A percentile compares a stretch with the other conserved stretches of the same genome.
Evolutionary conservation across 2,888 invertebrate species (phyloP).

Genomic region (Branchellion lobata): DNA sequence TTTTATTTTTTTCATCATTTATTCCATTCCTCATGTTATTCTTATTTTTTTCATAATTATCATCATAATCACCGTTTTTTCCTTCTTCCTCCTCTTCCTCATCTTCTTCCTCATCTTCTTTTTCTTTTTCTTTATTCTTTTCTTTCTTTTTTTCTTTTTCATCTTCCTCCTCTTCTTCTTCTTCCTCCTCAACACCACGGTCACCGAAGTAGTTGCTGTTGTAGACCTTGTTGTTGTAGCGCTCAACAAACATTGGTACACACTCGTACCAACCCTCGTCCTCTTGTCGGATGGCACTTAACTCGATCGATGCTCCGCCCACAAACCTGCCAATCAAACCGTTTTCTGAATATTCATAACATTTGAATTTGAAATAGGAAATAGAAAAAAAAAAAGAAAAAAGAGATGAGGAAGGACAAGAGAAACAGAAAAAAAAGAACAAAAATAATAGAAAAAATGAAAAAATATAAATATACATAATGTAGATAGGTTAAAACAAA

Average conservation of each 20-base stretch:
- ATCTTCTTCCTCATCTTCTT: neutral
- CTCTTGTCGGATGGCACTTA: constrained; percentile 86
- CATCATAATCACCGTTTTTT: too few species aligned
- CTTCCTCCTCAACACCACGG: neutral
- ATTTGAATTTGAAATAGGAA: too few species aligned
- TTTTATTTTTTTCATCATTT: too few species aligned
- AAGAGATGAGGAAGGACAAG: too few species aligned
- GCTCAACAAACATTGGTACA: constrained; percentile 89
- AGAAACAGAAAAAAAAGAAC: too few species aligned
- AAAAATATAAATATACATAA: too few species aligned
- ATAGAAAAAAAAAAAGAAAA: too few species aligned
- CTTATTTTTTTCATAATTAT: too few species aligned
- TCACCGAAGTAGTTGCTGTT: neutral
- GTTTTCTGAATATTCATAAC: neutral
- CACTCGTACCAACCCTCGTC: constrained; percentile 97
- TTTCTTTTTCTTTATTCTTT: neutral
- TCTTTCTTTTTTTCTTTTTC: neutral
- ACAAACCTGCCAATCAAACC: constrained; percentile 40
- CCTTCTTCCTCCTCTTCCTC: neutral
- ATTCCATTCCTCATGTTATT: too few species aligned
- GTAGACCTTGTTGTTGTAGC: constrained; percentile 77
- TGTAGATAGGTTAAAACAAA: too few species aligned
- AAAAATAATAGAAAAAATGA: too few species aligned
- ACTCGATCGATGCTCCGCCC: constrained; percentile 74
- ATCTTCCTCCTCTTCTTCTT: neutral